Percentiles rank a stretch among this genome's conserved stretches.
Evolutionary conservation across 30 jellyfish, hydroid and myxozoan species (phyloP).

Genomic region (Cassiopea xamachana): DNA sequence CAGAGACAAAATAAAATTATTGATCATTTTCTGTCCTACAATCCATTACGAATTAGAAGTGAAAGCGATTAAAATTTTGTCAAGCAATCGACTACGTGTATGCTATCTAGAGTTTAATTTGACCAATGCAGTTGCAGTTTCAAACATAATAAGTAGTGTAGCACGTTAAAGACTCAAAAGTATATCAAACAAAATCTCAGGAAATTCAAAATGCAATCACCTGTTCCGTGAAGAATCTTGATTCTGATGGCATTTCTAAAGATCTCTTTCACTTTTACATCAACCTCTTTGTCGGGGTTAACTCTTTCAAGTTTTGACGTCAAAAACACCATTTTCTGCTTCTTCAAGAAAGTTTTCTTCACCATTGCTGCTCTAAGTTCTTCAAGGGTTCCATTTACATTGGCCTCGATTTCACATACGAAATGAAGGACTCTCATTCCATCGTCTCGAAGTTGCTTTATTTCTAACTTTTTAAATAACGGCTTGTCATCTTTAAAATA

Average conservation of each 20-base stretch:
- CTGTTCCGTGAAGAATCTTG: conserved; percentile 74
- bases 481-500: conserved; percentile 28
- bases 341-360: conserved; percentile 36
- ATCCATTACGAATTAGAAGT: too few species aligned
- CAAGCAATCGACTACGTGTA: too few species aligned
- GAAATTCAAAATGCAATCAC: background rate
- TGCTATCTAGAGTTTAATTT: too few species aligned
- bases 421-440: conserved; percentile 46
- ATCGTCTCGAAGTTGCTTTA: conserved; percentile 70
- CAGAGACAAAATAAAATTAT: too few species aligned
- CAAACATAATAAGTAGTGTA: too few species aligned
- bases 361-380: conserved; percentile 48
- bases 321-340: conserved; percentile 62
- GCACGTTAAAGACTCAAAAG: too few species aligned
- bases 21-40: too few species aligned
- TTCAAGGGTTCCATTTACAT: conserved; percentile 61
- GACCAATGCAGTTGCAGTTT: too few species aligned
- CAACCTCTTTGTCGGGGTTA: conserved; percentile 70
- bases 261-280: conserved; percentile 42
- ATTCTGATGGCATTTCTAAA: conserved; percentile 40
- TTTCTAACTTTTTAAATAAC: conserved; percentile 37
- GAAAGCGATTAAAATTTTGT: too few species aligned
- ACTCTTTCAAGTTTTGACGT: conserved; percentile 62
- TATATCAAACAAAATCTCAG: too few species aligned
- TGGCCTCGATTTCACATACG: conserved; percentile 32